Base-by-base conservation (phyloP, 1,140 invertebrate species). In the Brachionus angularis region DNA sequence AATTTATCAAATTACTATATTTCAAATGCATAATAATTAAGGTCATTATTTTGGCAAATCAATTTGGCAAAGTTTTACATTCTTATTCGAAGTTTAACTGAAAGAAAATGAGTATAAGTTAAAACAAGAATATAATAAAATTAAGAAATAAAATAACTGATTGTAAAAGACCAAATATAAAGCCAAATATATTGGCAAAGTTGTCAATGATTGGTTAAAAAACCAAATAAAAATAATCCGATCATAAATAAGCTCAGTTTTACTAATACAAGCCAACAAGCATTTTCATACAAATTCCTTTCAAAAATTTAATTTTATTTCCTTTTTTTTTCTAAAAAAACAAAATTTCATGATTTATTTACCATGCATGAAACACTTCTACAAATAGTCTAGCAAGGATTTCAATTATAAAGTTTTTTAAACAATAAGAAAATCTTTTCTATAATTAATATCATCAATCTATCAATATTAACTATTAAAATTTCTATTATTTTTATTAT, bases 141-240 rank as follows among this genome's bases (percentile, higher is more conserved):
- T 91, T 93, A 8, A 91, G 91, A 78, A 94, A 84, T 42, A 96
- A 78, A 10, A 90, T 89, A 82, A 93, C 92, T 10, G 91, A 90
- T 4, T 96, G 83, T 8, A 96, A 83, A 77, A 94, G 90, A 69
- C 94, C 94, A 78, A 93, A 93, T 34, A 93, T 84, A 78, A 97
- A 96, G 88, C 82, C 87, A 74, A 85, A 93, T 10, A 96, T 83
- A 79, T 96, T 92, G 34, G 93, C 91, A 82, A 93, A 97, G 83
- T 97, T 98, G 84, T 97, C 93, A 27, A 96, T 88, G 91, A 91
- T 96, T 3, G 93, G 92, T n/a, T 33, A 95, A 79, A 25, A 94
- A 84, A 18, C 92, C 94, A 39, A 93, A 79, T 1, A 91, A 75
- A 75, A 97, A 89, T 14, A 96, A 85, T 25, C 86, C 81, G 1